phyloP scores from a whole-genome alignment of 2,797 vertebrate species.

The Natrix natrix region DNA sequence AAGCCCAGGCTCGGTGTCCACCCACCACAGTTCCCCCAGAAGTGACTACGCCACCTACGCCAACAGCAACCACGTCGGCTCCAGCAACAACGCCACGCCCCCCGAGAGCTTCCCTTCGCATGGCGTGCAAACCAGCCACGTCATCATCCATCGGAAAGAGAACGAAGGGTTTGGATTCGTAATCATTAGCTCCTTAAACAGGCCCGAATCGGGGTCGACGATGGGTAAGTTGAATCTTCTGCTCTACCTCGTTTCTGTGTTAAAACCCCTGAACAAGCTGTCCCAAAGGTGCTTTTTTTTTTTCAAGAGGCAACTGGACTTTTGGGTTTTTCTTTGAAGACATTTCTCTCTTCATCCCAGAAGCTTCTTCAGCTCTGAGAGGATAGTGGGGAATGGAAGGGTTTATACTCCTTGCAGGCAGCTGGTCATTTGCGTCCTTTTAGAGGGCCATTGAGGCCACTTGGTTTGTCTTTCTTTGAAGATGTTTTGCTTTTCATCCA shows the following conservation, averaged over 20 bases:
- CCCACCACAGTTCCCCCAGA: constrained; percentile 95
- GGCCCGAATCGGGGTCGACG: constrained; percentile 83
- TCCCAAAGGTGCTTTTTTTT: too few species aligned
- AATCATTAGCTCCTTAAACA: constrained; percentile 97
- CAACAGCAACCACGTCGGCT: constrained; percentile 79
- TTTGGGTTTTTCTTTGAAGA: too few species aligned
- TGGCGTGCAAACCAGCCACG: constrained; percentile 84
- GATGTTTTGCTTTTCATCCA: too few species aligned
- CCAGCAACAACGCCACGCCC: constrained; percentile 71
- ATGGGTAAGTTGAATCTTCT: constrained; percentile 80
- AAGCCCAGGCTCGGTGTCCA: constrained; percentile 91
- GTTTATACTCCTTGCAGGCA: too few species aligned
- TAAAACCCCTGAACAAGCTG: neutral
- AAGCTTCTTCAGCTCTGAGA: too few species aligned
- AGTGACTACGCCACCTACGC: constrained; percentile 87
- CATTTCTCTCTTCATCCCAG: too few species aligned
- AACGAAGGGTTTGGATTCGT: constrained; percentile 98
- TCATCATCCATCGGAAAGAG: constrained; percentile 94
- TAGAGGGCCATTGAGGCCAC: too few species aligned
- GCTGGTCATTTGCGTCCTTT: too few species aligned
- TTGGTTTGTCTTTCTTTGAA: too few species aligned
- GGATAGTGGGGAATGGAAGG: too few species aligned
- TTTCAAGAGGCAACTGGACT: too few species aligned
- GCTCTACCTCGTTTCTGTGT: neutral
- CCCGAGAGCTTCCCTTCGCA: constrained; percentile 75